A percentile compares a stretch with the other conserved stretches of the same genome.
These are phyloP conservation scores for Calephelis perditalis DNA, from an alignment of 2,888 invertebrate species.

Conservation along the genomic window DNA sequence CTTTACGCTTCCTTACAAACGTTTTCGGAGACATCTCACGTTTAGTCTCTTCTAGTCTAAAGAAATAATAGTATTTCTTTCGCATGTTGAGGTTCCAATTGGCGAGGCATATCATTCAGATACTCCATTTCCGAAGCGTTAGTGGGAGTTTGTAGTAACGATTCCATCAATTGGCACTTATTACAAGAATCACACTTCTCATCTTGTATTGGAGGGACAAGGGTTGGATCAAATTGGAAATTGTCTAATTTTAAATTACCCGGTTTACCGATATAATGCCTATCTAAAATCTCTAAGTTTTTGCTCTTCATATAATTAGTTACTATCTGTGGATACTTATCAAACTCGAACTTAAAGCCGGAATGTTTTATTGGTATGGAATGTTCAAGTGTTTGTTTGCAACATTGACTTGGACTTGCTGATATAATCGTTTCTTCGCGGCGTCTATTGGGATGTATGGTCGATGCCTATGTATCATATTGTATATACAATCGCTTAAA, in stretches of 20 bases:
- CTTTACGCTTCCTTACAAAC: constrained; percentile 58
- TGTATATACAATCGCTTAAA: no score
- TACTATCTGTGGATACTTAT: constrained; percentile 85
- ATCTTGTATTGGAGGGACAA: constrained; percentile 64
- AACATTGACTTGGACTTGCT: constrained; percentile 63
- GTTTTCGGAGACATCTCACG: constrained; percentile 55
- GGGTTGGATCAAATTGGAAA: constrained; percentile 69
- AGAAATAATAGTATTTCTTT: no score
- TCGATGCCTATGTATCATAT: no score
- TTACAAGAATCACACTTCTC: constrained; percentile 75
- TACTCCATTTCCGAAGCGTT: constrained; percentile 85
- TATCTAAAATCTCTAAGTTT: constrained; percentile 81
- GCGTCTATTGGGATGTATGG: no score
- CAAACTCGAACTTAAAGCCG: constrained; percentile 85
- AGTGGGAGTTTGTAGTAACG: constrained; percentile 84
- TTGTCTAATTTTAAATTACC: constrained; percentile 74
- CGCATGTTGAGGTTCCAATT: constrained; percentile 61
- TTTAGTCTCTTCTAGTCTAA: constrained; percentile 36
- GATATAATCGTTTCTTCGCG: constrained; percentile 36
- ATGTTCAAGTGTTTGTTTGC: constrained; percentile 74
- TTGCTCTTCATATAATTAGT: constrained; percentile 87
- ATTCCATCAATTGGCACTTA: constrained; percentile 73
- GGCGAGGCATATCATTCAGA: constrained; percentile 64
- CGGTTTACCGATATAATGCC: constrained; percentile 77
- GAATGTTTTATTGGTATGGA: constrained; percentile 81